Conservation (phyloP, 2,797 vertebrate species). For the Notamacropus eugenii region DNA sequence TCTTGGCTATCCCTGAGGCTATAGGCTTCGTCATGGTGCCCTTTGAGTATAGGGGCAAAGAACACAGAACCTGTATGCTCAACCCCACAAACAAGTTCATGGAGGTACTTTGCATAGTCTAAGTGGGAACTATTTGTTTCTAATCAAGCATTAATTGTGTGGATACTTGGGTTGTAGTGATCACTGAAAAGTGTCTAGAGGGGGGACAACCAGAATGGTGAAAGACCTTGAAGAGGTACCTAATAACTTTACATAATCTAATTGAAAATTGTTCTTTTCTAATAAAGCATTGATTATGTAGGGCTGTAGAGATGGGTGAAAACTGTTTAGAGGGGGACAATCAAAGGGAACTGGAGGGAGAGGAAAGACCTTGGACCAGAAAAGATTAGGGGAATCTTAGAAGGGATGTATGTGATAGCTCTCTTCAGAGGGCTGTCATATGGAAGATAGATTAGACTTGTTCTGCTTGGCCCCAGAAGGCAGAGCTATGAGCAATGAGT, state of each 20-base stretch:
- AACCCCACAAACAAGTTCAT: constrained; percentile 86
- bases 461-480: not conserved
- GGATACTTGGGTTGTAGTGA: not conserved
- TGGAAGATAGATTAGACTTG: not conserved
- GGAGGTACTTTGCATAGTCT: constrained; percentile 82
- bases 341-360: fast-evolving
- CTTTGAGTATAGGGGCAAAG: constrained; percentile 87
- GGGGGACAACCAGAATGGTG: not conserved
- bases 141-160: not conserved
- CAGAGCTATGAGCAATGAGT: not conserved
- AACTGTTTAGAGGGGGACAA: not conserved
- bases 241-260: not conserved
- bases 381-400: not conserved
- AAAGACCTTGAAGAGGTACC: constrained; percentile 79
- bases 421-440: not conserved
- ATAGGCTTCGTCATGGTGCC: constrained; percentile 90
- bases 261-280: not conserved
- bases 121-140: not conserved
- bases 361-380: not conserved
- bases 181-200: not conserved
- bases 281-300: not conserved
- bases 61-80: constrained; percentile 92
- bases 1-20: constrained; percentile 96
- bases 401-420: not conserved
- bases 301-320: not conserved